phyloP scores from a whole-genome alignment of 2,888 invertebrate genomes.

The Parapristionchus giblindavisi region DNA sequence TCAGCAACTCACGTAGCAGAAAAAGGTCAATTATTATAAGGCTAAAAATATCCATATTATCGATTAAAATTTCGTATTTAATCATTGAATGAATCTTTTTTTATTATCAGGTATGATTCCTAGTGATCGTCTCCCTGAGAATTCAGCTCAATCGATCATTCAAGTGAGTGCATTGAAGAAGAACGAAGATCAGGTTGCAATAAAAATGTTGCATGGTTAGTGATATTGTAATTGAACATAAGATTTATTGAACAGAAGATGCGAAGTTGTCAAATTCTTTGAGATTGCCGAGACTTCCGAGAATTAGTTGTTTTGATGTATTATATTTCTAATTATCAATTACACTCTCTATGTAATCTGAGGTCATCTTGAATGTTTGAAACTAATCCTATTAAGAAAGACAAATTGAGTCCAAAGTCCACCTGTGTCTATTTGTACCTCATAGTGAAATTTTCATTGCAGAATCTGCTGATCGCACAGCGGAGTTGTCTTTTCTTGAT shows the following conservation, averaged over 20 bases:
- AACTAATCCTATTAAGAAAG: too few relatives aligned
- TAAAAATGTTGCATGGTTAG: conserved; percentile 30
- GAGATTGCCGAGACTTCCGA: not conserved
- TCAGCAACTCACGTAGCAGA: too few relatives aligned
- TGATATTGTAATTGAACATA: not conserved
- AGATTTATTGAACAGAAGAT: not conserved
- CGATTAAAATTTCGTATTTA: not conserved
- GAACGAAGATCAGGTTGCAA: not conserved
- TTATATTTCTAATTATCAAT: too few relatives aligned
- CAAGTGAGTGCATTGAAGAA: conserved; percentile 16
- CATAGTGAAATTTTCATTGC: not conserved
- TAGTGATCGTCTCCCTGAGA: conserved; percentile 12
- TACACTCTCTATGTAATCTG: too few relatives aligned
- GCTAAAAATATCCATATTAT: not conserved
- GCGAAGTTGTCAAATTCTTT: not conserved
- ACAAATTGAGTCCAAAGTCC: too few relatives aligned
- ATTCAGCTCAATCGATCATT: conserved; percentile 3
- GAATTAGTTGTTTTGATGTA: not conserved
- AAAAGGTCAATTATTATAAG: not conserved
- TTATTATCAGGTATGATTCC: not conserved
- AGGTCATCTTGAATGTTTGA: too few relatives aligned
- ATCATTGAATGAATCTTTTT: not conserved
- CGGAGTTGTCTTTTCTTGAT: conserved; percentile 16
- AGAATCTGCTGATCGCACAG: conserved; percentile 19
- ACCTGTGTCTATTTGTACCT: too few relatives aligned